phyloP scores from a whole-genome alignment of 2,797 vertebrate genomes.

The Malacoraja senta region DNA sequence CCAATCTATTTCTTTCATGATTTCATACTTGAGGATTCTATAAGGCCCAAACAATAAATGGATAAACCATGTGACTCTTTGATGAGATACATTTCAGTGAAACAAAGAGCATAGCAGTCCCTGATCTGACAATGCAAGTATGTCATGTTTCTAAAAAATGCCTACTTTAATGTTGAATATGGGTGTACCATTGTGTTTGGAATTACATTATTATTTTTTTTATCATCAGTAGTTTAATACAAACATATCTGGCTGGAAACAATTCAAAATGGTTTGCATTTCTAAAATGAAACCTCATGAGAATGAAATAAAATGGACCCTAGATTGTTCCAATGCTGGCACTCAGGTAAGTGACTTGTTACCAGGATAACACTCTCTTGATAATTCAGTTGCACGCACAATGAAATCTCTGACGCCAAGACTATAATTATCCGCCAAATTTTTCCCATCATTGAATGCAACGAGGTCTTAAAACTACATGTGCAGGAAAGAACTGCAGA shows the following conservation, averaged over 20 bases:
- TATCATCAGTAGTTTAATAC: not conserved
- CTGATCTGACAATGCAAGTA: too few species aligned
- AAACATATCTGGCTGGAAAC: not conserved
- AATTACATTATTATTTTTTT: not conserved
- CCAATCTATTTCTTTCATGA: too few species aligned
- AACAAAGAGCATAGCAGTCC: too few species aligned
- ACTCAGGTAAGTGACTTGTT: not conserved
- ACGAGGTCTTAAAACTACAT: not conserved
- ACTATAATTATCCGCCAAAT: not conserved
- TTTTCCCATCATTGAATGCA: not conserved
- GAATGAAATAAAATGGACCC: not conserved
- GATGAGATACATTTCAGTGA: too few species aligned
- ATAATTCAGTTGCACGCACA: not conserved
- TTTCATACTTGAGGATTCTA: too few species aligned
- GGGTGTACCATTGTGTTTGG: not conserved
- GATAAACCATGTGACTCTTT: too few species aligned
- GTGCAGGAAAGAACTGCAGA: too few species aligned
- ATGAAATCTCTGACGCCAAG: not conserved
- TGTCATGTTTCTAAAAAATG: not conserved
- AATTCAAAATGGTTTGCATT: not conserved
- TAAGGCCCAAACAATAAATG: too few species aligned
- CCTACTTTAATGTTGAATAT: not conserved
- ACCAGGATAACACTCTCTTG: not conserved
- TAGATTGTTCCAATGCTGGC: not conserved
- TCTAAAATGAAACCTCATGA: not conserved